Evolutionary conservation across 2,888 invertebrate species (phyloP), one percentile per base, ranked within the genome.

Genomic region (Diachrysia chrysitis): DNA sequence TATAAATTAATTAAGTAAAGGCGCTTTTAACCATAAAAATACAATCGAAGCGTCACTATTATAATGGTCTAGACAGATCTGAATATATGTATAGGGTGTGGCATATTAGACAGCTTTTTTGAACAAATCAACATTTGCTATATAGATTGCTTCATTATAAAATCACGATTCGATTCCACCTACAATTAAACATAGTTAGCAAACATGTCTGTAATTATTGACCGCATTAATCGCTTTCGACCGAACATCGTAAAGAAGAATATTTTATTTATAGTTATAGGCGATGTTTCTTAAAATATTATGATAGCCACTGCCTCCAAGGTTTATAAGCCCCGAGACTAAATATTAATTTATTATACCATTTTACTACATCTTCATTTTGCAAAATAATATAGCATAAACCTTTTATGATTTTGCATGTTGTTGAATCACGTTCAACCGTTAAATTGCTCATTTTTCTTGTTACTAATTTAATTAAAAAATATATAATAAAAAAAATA

Each of bases 171-270:
- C 73, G 67, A 82, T 86, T 83, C 79, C 82, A 78, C 79, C 83
- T 77, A 83, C 83, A 82, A 83, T 82, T 83, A 84, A 78, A 79
- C 80, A 82, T 83, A 83, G 83, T 87, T 87, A 87, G 84, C 85
- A 80, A 85, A 89, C 76, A 84, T 83, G 73, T 73, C 69, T 77
- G 75, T 88, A 89, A 89, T 90, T 88, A 88, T 74, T 76, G 63
- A 70, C 66, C 75, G 69, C 78, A 84, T 82, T 85, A 86, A 85
- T 85, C 71, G 82, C 81, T 83, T 21, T 51, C 19, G 48, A 83
- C 83, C 79, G 73, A 79, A 69, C 64, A 80, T 80, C 32, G 66
- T 55, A 79, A 77, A 70, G 63, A 72, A 76, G 73, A 75, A 77
- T 72, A 29, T 73, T 81, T 84, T 79, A 78, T 79, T 79, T 78